Conservation (phyloP, 2,888 invertebrate genomes). For the Odontomyia ornata region DNA sequence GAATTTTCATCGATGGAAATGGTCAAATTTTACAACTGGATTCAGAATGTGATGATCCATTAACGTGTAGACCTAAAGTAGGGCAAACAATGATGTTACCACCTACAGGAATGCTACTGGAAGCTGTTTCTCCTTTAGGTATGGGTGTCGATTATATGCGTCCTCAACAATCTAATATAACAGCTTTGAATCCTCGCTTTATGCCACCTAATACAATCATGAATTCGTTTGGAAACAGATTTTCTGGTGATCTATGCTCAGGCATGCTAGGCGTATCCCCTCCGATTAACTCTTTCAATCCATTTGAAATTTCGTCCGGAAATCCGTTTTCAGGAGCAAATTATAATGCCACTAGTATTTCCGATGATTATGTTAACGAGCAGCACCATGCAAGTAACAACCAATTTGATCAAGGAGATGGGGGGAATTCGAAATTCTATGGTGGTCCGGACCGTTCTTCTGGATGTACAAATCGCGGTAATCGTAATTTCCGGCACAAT, state of each 20-base stretch:
- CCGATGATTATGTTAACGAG: conserved; percentile 61
- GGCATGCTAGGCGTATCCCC: conserved; percentile 70
- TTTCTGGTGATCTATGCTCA: conserved; percentile 66
- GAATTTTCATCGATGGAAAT: conserved; percentile 69
- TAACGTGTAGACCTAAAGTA: conserved; percentile 24
- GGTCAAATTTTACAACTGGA: conserved; percentile 66
- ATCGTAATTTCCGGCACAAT: conserved; percentile 33
- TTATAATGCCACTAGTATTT: conserved; percentile 64
- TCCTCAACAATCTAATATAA: background rate
- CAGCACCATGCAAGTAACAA: conserved; percentile 62
- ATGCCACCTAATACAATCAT: background rate
- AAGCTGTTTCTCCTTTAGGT: background rate
- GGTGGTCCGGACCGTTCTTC: conserved; percentile 7
- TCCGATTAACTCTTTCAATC: conserved; percentile 58
- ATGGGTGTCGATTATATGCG: conserved; percentile 22
- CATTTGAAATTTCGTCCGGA: conserved; percentile 64
- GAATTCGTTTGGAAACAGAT: conserved; percentile 46
- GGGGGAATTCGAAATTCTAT: background rate
- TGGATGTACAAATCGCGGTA: conserved; percentile 2
- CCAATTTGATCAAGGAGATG: conserved; percentile 16
- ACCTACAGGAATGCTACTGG: background rate
- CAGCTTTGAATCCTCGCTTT: background rate
- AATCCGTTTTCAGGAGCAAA: conserved; percentile 51
- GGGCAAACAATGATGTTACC: conserved; percentile 26
- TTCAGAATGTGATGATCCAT: conserved; percentile 52